Conservation (phyloP, 1,140 invertebrate species). For the Drepana arcuata region DNA sequence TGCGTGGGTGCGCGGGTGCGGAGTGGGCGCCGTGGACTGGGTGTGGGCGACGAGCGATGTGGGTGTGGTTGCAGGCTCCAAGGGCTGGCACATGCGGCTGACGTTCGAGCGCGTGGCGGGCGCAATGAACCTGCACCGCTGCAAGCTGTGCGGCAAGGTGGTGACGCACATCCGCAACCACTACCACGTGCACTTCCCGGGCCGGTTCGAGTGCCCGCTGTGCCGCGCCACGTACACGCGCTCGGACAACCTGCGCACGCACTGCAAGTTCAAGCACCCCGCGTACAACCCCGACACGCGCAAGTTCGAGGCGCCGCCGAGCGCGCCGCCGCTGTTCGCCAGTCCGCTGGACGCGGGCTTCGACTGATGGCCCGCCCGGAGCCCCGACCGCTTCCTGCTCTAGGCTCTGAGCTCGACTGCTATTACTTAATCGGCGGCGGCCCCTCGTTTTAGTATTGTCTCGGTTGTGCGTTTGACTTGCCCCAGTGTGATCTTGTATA, state of each 20-base stretch:
- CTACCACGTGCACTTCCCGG: conserved; percentile 92
- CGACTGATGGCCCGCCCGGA: conserved; percentile 65
- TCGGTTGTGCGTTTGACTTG: conserved; percentile 70
- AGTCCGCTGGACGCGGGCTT: conserved; percentile 63
- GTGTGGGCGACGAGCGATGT: conserved; percentile 4
- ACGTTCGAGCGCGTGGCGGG: conserved; percentile 91
- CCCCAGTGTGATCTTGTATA: conserved; percentile 60
- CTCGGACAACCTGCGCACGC: conserved; percentile 89
- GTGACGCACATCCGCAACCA: conserved; percentile 92
- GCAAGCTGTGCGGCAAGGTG: conserved; percentile 92
- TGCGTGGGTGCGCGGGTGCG: no score
- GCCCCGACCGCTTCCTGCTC: conserved; percentile 52
- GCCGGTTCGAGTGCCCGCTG: conserved; percentile 88
- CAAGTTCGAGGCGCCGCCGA: conserved; percentile 81
- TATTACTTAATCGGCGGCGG: conserved; percentile 62
- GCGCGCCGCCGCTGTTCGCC: conserved; percentile 65
- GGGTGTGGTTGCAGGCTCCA: conserved; percentile 83
- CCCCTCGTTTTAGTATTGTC: conserved; percentile 65
- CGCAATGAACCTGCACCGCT: conserved; percentile 90
- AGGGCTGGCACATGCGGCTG: conserved; percentile 92
- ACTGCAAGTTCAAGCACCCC: conserved; percentile 91
- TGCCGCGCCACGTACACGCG: conserved; percentile 89
- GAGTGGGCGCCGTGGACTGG: no score
- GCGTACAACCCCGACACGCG: conserved; percentile 84
- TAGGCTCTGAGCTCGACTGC: conserved; percentile 69